Evolutionary conservation across 2,113 vertebrate species (phyloP).

Genomic region (Syngnathus typhle): DNA sequence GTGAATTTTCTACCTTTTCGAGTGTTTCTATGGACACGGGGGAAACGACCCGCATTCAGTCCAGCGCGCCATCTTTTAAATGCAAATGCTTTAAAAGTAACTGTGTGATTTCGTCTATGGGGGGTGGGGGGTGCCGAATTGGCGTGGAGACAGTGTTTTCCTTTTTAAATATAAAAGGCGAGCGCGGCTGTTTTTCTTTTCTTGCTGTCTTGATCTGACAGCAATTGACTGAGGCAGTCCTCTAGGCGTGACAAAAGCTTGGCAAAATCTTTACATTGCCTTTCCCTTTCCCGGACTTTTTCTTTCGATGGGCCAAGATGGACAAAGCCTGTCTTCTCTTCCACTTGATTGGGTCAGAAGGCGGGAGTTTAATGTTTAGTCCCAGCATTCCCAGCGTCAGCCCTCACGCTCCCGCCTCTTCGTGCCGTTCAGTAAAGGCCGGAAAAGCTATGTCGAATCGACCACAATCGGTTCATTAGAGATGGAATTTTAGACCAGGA

Average conservation of each 20-base stretch:
- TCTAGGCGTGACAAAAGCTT: slow-evolving; percentile 83
- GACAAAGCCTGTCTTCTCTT: slow-evolving; percentile 80
- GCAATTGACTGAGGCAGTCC: slow-evolving; percentile 77
- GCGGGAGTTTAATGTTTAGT: slow-evolving; percentile 75
- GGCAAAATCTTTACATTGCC: slow-evolving; percentile 79
- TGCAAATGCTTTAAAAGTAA: slow-evolving; percentile 88
- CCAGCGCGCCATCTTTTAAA: slow-evolving; percentile 84
- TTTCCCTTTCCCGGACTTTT: slow-evolving; percentile 47
- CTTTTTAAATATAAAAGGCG: slow-evolving; percentile 52
- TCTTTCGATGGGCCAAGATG: slow-evolving; percentile 67
- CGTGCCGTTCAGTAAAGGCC: slow-evolving; percentile 36
- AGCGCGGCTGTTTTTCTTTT: slow-evolving; percentile 72
- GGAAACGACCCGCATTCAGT: slow-evolving; percentile 83
- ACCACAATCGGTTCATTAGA: slow-evolving; percentile 81
- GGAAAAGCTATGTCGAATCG: slow-evolving; percentile 81
- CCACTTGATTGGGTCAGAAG: slow-evolving; percentile 87
- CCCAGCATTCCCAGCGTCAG: slow-evolving; percentile 72
- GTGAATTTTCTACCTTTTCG: slow-evolving; percentile 97
- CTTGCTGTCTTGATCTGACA: slow-evolving; percentile 78
- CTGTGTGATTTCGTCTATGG: slow-evolving; percentile 81
- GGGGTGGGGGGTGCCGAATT: slow-evolving; percentile 65
- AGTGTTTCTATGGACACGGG: slow-evolving; percentile 91
- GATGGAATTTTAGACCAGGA: slow-evolving; percentile 71
- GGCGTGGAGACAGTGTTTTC: slow-evolving; percentile 67
- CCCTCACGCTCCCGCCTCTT: slow-evolving; percentile 9